These are phyloP conservation scores for Madoqua kirkii DNA, from an alignment of 2,113 vertebrate species.

Conservation along the genomic window DNA sequence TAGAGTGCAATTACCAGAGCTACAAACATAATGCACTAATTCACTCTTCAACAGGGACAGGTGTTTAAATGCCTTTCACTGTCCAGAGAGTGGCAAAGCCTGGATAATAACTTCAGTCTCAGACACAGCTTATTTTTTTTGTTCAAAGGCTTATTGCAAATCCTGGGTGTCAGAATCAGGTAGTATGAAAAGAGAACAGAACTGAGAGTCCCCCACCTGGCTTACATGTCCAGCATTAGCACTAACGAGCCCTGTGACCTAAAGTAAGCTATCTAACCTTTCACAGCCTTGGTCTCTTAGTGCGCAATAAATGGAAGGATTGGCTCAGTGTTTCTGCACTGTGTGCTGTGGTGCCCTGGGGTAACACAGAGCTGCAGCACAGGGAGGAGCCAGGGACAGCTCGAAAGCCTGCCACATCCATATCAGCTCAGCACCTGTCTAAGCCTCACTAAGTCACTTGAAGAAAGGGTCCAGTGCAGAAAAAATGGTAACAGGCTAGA, in stretches of 20 bases:
- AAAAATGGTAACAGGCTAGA: background rate
- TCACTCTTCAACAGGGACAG: slow-evolving; percentile 58
- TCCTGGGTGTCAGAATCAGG: slow-evolving; percentile 53
- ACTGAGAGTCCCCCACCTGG: slow-evolving; percentile 12
- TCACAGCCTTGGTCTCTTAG: background rate
- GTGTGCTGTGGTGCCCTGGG: background rate
- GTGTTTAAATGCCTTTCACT: slow-evolving; percentile 73
- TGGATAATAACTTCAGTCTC: slow-evolving; percentile 71
- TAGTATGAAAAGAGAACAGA: background rate
- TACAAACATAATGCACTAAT: slow-evolving; percentile 48
- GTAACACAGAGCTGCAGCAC: background rate
- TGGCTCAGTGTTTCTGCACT: background rate
- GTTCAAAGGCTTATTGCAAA: slow-evolving; percentile 68
- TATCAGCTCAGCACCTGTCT: background rate
- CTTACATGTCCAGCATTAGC: slow-evolving; percentile 46
- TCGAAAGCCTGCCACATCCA: background rate
- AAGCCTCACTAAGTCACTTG: background rate
- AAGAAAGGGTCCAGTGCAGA: background rate
- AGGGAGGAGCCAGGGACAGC: background rate
- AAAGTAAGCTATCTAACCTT: slow-evolving; percentile 43
- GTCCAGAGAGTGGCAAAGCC: slow-evolving; percentile 69
- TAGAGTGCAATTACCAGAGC: slow-evolving; percentile 24
- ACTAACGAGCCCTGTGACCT: slow-evolving; percentile 59
- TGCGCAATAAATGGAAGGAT: background rate
- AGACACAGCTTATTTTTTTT: slow-evolving; percentile 71